Evolutionary conservation across 2,113 vertebrate genomes (phyloP), one percentile per base, ranked within the genome.

Genomic region (Platichthys stellatus): DNA sequence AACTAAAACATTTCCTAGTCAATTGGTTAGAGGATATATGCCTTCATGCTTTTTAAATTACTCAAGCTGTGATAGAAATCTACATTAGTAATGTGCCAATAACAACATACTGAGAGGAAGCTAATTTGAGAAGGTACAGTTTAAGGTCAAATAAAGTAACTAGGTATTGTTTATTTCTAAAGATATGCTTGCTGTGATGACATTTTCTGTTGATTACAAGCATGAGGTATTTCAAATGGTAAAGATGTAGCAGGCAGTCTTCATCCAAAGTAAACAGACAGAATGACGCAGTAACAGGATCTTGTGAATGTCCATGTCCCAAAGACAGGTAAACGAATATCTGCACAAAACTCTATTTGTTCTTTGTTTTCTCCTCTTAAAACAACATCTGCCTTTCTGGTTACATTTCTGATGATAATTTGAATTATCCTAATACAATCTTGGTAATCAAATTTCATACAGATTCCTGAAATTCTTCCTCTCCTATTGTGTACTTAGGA

Each of bases 1-100:
- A 87, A 76, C 72, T 83, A 87, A 75, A 84, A 74, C 84, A 75
- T 71, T 67, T 81, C 78, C 89, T 72, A 74, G 69, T 62, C 79
- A 72, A 74, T 61, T 86, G 84, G 86, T 90, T 84, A 21, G 76
- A 71, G 83, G 83, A 89, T 85, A 86, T 80, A 81, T 92, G 93
- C 92, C 93, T 83, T 75, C 72, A 74, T 93, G 88, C 91, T 90
- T 93, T 95, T 96, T 96, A 94, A 93, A 94, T 96, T 95, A 94
- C 51, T 43, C 45, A 24, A 81, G 69, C 86, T 87, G 81, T 84
- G 96, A 95, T 96, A 94, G 78, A 84, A 92, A 96, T 95, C 87
- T 83, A 49, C 89, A 84, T 89, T 82, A 88, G 91, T 84, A 89
- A 86, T 26, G 88, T 94, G 94, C 95, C 95, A 96, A 93, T 78